phyloP scores from a whole-genome alignment of 2,888 invertebrate species.

The Lithodes maja region DNA sequence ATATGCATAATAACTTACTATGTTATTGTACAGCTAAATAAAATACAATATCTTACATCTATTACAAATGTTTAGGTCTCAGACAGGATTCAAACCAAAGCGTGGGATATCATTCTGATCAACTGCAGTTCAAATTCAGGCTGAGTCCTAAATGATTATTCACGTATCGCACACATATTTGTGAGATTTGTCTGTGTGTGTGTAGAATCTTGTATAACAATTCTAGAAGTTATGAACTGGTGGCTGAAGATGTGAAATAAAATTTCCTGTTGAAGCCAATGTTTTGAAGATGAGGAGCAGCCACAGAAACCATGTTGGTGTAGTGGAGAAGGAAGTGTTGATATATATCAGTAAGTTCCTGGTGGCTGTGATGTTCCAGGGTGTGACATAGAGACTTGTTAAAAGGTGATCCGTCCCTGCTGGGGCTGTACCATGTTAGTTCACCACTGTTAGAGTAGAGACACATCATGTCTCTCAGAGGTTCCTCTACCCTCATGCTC shows the following conservation, averaged over 20 bases:
- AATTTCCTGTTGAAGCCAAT: slow-evolving; percentile 55
- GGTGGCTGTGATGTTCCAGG: slow-evolving; percentile 15
- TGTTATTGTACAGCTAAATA: no score
- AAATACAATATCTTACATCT: no score
- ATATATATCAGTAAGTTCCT: slow-evolving; percentile 27
- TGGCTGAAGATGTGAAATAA: slow-evolving; percentile 5
- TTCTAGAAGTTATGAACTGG: not conserved
- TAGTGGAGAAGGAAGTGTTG: slow-evolving; percentile 40
- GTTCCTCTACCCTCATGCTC: slow-evolving; percentile 28
- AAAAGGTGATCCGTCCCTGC: slow-evolving; percentile 27
- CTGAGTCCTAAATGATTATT: no score
- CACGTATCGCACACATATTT: no score
- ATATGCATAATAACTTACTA: no score
- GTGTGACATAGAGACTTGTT: slow-evolving; percentile 28
- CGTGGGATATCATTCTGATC: no score
- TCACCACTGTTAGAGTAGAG: slow-evolving; percentile 22
- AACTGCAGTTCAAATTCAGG: no score
- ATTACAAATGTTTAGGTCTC: no score
- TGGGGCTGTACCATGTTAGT: not conserved
- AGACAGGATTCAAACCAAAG: no score
- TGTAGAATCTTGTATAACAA: no score
- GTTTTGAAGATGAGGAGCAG: slow-evolving; percentile 18
- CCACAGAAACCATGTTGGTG: not conserved
- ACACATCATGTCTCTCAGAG: slow-evolving; percentile 24
- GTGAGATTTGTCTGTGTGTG: no score